These are phyloP conservation scores for Felis chaus DNA, from an alignment of 2,113 vertebrate species.

Conservation along the genomic window DNA sequence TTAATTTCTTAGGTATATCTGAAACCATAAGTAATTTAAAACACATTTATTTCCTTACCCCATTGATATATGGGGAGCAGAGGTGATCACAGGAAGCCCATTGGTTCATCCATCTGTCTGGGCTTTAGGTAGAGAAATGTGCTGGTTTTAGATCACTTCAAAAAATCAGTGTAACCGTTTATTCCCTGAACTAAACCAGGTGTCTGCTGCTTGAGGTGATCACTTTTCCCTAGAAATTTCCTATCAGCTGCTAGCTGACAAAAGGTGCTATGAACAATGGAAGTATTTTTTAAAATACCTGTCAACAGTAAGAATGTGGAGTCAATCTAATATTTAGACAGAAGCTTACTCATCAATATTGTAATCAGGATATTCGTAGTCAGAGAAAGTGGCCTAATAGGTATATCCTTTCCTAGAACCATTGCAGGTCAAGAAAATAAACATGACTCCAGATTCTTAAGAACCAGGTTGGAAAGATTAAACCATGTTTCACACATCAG, in stretches of 20 bases:
- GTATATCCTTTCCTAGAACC: neutral
- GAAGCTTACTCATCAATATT: neutral
- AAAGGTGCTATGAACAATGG: neutral
- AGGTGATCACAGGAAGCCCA: neutral
- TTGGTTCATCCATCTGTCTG: slow-evolving; percentile 12
- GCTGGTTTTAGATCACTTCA: slow-evolving; percentile 17
- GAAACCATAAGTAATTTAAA: slow-evolving; percentile 42
- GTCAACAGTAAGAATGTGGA: neutral
- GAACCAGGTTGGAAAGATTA: neutral
- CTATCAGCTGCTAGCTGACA: neutral
- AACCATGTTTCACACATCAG: neutral
- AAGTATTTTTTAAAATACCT: neutral
- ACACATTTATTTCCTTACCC: neutral
- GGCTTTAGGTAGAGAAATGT: neutral
- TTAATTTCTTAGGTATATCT: slow-evolving; percentile 41
- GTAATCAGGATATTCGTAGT: neutral
- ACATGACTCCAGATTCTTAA: neutral
- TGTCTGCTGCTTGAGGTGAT: slow-evolving; percentile 12
- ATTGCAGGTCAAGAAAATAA: slow-evolving; percentile 4
- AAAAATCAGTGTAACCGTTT: slow-evolving; percentile 28
- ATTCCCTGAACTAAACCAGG: slow-evolving; percentile 11
- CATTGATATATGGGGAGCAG: neutral
- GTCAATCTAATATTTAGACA: neutral
- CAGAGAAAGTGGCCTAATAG: neutral
- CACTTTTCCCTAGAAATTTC: neutral